phyloP scores from a whole-genome alignment of 2,113 vertebrate species.

The Coptodon rendalli region DNA sequence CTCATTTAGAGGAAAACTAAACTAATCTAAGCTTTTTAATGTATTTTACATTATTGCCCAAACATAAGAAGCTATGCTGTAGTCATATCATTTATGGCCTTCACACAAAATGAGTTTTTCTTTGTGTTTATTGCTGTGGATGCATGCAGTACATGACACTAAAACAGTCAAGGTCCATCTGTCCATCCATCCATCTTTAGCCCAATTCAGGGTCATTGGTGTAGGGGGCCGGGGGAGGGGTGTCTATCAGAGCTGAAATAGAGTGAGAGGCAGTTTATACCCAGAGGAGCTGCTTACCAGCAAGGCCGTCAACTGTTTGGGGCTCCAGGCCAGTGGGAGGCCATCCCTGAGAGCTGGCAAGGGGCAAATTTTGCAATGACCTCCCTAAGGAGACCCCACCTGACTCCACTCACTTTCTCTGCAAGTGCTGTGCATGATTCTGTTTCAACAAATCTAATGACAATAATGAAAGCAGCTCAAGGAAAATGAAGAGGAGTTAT shows the following conservation, averaged over 20 bases:
- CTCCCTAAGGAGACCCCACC: neutral
- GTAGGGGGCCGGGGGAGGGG: neutral
- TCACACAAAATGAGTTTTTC: neutral
- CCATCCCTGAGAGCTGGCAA: neutral
- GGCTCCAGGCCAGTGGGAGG: neutral
- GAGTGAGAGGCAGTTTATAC: neutral
- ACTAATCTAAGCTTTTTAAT: neutral
- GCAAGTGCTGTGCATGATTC: neutral
- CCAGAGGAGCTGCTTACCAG: neutral
- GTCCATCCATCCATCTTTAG: neutral
- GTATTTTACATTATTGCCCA: neutral
- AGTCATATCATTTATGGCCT: neutral
- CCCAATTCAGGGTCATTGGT: neutral
- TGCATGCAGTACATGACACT: neutral
- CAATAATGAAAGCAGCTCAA: neutral
- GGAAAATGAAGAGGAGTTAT: neutral
- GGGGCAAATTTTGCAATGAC: neutral
- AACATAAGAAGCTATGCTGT: neutral
- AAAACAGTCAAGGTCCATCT: neutral
- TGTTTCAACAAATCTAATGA: neutral
- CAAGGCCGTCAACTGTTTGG: neutral
- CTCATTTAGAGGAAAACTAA: neutral
- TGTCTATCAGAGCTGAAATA: neutral
- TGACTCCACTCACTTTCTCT: neutral
- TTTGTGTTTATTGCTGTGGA: neutral